phyloP scores from a whole-genome alignment of 1,140 invertebrate species.

The Lasioglossum baleicum region DNA sequence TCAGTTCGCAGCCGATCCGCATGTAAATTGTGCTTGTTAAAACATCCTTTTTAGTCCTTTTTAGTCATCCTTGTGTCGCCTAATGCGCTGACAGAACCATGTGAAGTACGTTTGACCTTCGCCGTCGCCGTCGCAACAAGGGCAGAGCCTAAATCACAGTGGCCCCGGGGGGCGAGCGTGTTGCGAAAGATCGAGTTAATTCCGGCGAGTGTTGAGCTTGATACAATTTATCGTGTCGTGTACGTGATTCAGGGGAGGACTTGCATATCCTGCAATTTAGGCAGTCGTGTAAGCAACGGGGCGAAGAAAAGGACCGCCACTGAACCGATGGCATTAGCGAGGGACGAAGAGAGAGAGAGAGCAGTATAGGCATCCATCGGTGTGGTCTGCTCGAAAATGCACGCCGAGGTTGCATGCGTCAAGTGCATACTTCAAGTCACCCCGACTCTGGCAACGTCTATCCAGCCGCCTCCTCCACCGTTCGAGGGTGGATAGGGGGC shows the following conservation, averaged over 20 bases:
- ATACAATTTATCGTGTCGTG: constrained; percentile 43
- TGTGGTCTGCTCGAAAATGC: constrained; percentile 20
- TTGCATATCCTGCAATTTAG: constrained; percentile 30
- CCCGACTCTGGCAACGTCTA: constrained; percentile 50
- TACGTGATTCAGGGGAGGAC: constrained; percentile 10
- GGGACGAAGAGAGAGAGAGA: constrained; percentile 25
- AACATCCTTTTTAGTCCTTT: too few species aligned
- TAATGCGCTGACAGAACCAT: too few species aligned
- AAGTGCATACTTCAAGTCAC: constrained; percentile 75
- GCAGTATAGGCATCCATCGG: constrained; percentile 20
- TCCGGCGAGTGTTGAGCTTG: constrained; percentile 24
- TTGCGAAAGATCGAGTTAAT: constrained; percentile 47
- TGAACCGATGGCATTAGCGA: constrained; percentile 20
- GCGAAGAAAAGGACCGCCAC: constrained; percentile 45
- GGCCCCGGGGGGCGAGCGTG: not conserved
- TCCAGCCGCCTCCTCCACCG: constrained; percentile 33
- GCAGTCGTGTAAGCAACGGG: constrained; percentile 18
- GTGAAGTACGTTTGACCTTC: too few species aligned
- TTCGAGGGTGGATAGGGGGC: constrained; percentile 43
- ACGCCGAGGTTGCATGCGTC: constrained; percentile 71
- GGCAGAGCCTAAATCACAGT: not conserved
- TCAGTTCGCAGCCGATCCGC: too few species aligned
- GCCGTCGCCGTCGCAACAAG: too few species aligned
- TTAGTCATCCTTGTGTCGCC: too few species aligned
- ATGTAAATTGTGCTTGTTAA: too few species aligned